Evolutionary conservation across 92 coral and sea anemone genomes (phyloP).

Genomic region (Parazoanthus atlanticus): DNA sequence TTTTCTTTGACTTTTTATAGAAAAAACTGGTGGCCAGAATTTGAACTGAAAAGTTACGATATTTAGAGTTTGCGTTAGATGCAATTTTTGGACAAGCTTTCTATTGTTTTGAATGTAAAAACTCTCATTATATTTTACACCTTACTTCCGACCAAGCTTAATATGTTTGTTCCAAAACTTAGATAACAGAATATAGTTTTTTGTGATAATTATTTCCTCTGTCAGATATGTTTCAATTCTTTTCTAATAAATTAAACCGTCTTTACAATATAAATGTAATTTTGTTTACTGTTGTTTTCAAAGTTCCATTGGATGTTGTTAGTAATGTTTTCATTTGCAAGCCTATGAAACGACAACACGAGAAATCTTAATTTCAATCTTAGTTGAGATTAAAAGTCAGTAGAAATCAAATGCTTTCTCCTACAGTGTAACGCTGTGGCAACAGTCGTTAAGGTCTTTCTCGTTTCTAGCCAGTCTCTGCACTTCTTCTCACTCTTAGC

Average conservation of each 20-base stretch:
- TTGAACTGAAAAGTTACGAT: too few relatives aligned
- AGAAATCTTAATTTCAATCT: background rate
- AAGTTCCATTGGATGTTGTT: background rate
- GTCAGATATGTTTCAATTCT: background rate
- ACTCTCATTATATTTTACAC: background rate
- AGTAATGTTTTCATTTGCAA: background rate
- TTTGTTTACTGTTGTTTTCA: background rate
- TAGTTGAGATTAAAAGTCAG: background rate
- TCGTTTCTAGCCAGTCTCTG: background rate
- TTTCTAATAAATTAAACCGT: background rate
- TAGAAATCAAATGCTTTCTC: background rate
- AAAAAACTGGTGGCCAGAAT: too few relatives aligned
- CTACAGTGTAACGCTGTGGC: background rate
- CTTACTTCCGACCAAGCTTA: background rate
- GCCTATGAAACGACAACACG: slow-evolving; percentile 3
- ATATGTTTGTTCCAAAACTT: background rate
- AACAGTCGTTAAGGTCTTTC: background rate
- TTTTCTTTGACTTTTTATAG: background rate
- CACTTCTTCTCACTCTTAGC: background rate
- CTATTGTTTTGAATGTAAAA: too few relatives aligned
- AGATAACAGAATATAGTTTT: background rate
- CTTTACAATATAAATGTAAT: background rate
- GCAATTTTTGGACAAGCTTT: too few relatives aligned
- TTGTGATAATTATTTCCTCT: background rate
- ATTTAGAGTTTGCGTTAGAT: too few relatives aligned